Evolutionary conservation across 2,797 vertebrate genomes (phyloP), one percentile per base, ranked within the genome.

Genomic region (Tiaroga cobitis): DNA sequence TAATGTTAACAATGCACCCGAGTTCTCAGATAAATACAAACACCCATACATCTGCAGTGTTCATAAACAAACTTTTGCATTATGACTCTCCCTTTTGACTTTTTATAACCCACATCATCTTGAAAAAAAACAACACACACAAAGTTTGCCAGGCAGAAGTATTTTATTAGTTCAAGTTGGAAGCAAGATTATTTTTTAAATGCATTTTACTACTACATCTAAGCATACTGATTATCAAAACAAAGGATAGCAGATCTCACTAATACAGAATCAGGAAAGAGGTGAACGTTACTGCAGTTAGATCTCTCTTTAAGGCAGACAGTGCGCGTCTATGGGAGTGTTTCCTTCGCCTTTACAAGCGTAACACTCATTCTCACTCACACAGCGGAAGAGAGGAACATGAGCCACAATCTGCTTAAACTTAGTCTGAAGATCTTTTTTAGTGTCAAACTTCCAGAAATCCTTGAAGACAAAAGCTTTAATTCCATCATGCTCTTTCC

Each of bases 311-410:
- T 9, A 37, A 41, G 26, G 26, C 46, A 75, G 5, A 51, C 72
- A 75, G 18, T 2, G 2, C 0, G 0, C 1, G 0, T 75, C 9
- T 34, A 75, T 75, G 9, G 46, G 18, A 39, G 34, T 18, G 34
- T 78, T 39, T 78, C 49, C 51, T 34, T 76, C 74, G 5, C 70
- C 43, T 8, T 56, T n/a, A 56, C 74, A 76, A n/a, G 46, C 7
- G 2, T 56, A 76, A 56, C 74, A 76, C 74, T 2, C 0, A n/a
- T 8, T 56, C 32, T 37, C 32, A 56, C 21, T 56, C 74, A 37
- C 32, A 76, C 74, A 76, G 49, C 49, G 74, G 51, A 7, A 76
- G 32, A 76, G 46, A 37, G 74, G 74, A 76, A 76, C 32, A n/a
- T 76, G 29, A 76, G 29, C 51, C 21, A 18, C 34, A 39, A 77